A percentile compares a stretch with the other conserved stretches of the same genome.
Evolutionary conservation across 2,113 vertebrate species (phyloP).

Genomic region (Lasiurus borealis): DNA sequence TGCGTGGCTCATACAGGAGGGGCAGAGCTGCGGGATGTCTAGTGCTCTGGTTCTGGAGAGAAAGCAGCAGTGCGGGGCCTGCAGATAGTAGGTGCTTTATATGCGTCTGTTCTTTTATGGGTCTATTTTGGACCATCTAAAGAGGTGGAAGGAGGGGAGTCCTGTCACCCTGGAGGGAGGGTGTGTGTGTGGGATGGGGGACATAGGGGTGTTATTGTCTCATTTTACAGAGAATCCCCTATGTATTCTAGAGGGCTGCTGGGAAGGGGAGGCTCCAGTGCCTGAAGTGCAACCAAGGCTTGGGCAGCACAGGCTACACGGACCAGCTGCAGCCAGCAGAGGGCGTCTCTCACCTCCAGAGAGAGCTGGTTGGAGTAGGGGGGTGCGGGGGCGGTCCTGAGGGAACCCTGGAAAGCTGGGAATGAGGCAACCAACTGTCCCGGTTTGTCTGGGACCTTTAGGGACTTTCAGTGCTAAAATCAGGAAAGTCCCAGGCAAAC

Average conservation of each 20-base stretch:
- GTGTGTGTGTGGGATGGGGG: background rate
- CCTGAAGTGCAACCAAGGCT: background rate
- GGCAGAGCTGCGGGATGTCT: background rate
- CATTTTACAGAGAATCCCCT: background rate
- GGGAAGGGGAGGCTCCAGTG: fast-evolving
- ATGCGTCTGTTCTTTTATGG: background rate
- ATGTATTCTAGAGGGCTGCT: background rate
- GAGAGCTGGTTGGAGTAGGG: background rate
- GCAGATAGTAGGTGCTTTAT: background rate
- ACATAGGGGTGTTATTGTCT: background rate
- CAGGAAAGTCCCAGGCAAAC: background rate
- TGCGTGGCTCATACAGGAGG: no score
- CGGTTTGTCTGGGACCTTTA: fast-evolving
- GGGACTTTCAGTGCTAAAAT: background rate
- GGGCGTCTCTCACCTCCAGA: constrained; percentile 54
- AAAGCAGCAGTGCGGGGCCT: background rate
- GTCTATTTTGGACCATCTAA: background rate
- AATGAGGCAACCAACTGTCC: fast-evolving
- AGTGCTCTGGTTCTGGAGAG: background rate
- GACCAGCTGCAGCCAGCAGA: constrained; percentile 45
- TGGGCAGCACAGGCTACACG: background rate
- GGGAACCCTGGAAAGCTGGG: no score
- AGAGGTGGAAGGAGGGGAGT: background rate
- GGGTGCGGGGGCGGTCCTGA: background rate
- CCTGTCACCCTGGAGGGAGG: background rate